Percentiles rank a stretch among this genome's conserved stretches.
phyloP scores from a whole-genome alignment of 2,797 vertebrate genomes.

The Rhinella marina region DNA sequence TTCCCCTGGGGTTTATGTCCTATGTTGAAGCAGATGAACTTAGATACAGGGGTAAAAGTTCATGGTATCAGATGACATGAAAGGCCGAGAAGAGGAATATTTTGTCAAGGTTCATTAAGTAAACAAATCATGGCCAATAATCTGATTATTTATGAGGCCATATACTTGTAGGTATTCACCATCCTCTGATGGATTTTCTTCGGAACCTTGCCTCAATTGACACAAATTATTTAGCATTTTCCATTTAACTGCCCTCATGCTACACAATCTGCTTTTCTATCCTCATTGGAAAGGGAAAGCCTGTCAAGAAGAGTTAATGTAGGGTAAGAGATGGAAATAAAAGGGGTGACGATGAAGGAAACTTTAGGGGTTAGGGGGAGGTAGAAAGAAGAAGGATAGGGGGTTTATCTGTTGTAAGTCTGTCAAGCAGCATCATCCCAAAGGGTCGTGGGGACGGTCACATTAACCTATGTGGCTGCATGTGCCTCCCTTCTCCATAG shows the following conservation, averaged over 20 bases:
- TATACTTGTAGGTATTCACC: constrained; percentile 33
- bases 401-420: constrained; percentile 80
- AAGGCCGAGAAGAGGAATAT: constrained; percentile 54
- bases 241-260: constrained; percentile 39
- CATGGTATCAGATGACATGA: constrained; percentile 47
- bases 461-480: constrained; percentile 83
- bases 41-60: constrained; percentile 21
- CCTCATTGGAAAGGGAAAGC: constrained; percentile 36
- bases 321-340: constrained; percentile 59
- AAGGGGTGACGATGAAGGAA: constrained; percentile 42
- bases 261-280: constrained; percentile 43
- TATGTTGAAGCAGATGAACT: constrained; percentile 13
- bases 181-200: constrained; percentile 12
- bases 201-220: constrained; percentile 40
- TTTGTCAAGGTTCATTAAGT: constrained; percentile 52
- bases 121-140: constrained; percentile 44
- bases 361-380: constrained; percentile 59
- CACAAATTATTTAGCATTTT: constrained; percentile 57
- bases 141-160: constrained; percentile 44
- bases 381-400: constrained; percentile 67
- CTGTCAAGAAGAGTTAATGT: constrained; percentile 54
- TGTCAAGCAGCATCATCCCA: constrained; percentile 79
- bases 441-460: constrained; percentile 85
- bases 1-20: not conserved
- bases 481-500: constrained; percentile 82